These are phyloP conservation scores for Dendrolimus pini DNA, from an alignment of 2,888 invertebrate species.

Conservation along the genomic window DNA sequence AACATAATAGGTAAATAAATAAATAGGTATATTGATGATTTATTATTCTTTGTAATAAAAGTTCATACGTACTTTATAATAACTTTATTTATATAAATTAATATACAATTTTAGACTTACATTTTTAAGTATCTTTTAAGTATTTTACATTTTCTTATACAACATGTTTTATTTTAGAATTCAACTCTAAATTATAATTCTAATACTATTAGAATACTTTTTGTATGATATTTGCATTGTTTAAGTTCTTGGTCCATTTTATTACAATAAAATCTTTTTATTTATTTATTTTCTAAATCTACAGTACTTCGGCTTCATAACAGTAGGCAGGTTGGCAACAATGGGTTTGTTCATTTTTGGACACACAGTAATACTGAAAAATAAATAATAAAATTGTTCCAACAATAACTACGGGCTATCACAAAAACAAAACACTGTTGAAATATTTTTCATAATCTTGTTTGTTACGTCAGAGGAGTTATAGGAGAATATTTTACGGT, in stretches of 20 bases:
- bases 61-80: too few species aligned
- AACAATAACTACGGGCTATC: not conserved
- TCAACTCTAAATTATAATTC: constrained; percentile 6
- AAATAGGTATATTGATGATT: too few species aligned
- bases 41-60: too few species aligned
- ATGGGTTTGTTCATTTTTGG: constrained; percentile 80
- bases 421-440: too few species aligned
- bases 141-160: not conserved
- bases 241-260: constrained; percentile 20
- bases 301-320: constrained; percentile 66
- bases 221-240: constrained; percentile 30
- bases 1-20: too few species aligned
- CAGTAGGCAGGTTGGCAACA: constrained; percentile 78
- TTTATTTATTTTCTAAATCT: constrained; percentile 34
- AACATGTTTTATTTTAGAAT: not conserved
- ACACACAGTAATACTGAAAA: constrained; percentile 82
- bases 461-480: too few species aligned
- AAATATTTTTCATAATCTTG: too few species aligned
- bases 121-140: not conserved
- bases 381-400: constrained; percentile 11
- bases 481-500: too few species aligned
- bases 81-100: too few species aligned
- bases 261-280: not conserved
- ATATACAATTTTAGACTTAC: not conserved
- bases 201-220: constrained; percentile 24